Evolutionary conservation across 2,113 vertebrate genomes (phyloP).

Genomic region (Macrotis lagotis): DNA sequence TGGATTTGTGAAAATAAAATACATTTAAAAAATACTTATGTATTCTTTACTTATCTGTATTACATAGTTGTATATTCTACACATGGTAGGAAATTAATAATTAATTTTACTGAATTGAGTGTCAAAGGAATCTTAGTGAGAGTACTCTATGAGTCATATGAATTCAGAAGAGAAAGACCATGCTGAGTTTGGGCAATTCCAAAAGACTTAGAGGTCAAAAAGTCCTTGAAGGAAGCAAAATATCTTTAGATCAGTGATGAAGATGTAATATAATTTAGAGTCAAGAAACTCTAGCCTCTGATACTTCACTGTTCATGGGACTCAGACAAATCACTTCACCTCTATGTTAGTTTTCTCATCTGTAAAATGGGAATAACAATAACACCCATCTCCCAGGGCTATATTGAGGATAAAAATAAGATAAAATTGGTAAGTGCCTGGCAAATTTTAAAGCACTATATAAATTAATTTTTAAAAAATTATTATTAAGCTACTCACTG

Average conservation of each 20-base stretch:
- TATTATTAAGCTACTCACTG: background rate
- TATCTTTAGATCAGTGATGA: too few relatives aligned
- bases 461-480: background rate
- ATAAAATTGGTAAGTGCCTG: background rate
- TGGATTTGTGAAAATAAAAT: too few relatives aligned
- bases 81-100: background rate
- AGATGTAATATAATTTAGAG: background rate
- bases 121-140: background rate
- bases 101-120: background rate
- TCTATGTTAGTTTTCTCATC: background rate
- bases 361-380: background rate
- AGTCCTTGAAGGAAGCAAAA: background rate
- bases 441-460: background rate
- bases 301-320: background rate
- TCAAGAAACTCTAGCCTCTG: background rate
- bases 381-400: background rate
- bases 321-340: background rate
- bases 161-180: too few relatives aligned
- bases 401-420: background rate
- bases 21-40: too few relatives aligned
- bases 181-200: too few relatives aligned
- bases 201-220: too few relatives aligned
- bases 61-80: background rate
- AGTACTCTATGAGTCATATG: too few relatives aligned
- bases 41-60: background rate